A percentile compares a stretch with the other conserved stretches of the same genome.
These are phyloP conservation scores for Aphrocallistes beatrix DNA, from an alignment of 37 sponge, comb jelly and placozoan species.

Conservation along the genomic window DNA sequence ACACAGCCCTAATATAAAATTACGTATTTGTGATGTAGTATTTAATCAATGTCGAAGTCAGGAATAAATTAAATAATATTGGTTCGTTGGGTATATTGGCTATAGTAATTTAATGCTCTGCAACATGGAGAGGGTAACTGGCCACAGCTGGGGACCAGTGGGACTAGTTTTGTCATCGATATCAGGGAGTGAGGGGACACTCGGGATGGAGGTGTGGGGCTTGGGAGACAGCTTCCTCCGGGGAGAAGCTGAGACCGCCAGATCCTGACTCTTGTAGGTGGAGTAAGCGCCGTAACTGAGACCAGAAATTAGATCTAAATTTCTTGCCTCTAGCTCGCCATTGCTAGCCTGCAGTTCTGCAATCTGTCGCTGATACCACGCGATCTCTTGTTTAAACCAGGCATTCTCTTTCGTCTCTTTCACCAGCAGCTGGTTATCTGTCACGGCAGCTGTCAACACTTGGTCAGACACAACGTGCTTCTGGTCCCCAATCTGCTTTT, in stretches of 20 bases:
- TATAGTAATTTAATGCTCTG: neutral
- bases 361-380: neutral
- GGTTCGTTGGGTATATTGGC: neutral
- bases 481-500: neutral
- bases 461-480: constrained; percentile 8
- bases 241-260: neutral
- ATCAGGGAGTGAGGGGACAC: neutral
- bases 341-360: neutral
- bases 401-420: constrained; percentile 1
- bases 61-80: neutral
- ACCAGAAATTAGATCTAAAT: neutral
- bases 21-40: too few relatives aligned
- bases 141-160: neutral
- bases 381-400: neutral
- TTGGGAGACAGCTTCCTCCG: neutral
- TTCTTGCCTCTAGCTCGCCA: neutral
- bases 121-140: neutral
- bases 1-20: too few relatives aligned
- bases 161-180: neutral
- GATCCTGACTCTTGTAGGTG: neutral
- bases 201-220: constrained; percentile 5
- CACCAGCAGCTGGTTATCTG: neutral
- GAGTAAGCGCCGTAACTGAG: neutral
- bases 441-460: neutral
- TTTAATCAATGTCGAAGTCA: too few relatives aligned